Evolutionary conservation across 1,140 invertebrate species (phyloP).

Genomic region (Neotoxoptera formosana): DNA sequence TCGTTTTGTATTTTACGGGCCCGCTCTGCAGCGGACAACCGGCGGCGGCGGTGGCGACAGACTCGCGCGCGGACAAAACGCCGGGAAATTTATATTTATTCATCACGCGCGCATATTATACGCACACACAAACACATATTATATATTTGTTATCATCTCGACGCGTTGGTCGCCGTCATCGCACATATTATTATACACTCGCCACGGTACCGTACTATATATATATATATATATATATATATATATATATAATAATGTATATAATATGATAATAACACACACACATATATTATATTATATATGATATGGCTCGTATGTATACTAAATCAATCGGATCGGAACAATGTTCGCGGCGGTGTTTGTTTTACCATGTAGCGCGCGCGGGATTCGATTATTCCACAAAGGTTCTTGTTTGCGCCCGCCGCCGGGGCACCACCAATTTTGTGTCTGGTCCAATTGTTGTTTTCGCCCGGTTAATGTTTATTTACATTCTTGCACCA

Average conservation of each 20-base stretch:
- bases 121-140: not conserved
- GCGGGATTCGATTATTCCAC: slow-evolving; percentile 53
- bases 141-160: not conserved
- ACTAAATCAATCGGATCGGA: slow-evolving; percentile 54
- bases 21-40: slow-evolving; percentile 5
- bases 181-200: not conserved
- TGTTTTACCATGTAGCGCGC: not conserved
- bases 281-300: not conserved
- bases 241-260: not conserved
- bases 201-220: not conserved
- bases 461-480: slow-evolving; percentile 39
- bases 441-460: slow-evolving; percentile 49
- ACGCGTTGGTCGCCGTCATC: not conserved
- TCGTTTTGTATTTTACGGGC: not conserved
- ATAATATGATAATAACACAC: not conserved
- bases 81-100: slow-evolving; percentile 34
- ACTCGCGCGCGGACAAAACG: not conserved
- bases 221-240: not conserved
- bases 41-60: not conserved
- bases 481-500: slow-evolving; percentile 56
- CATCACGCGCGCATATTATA: not conserved
- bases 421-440: slow-evolving; percentile 7
- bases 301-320: not conserved
- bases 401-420: slow-evolving; percentile 54
- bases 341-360: slow-evolving; percentile 46